Conservation (phyloP, 2,113 vertebrate species). For the Leiothrix lutea region DNA sequence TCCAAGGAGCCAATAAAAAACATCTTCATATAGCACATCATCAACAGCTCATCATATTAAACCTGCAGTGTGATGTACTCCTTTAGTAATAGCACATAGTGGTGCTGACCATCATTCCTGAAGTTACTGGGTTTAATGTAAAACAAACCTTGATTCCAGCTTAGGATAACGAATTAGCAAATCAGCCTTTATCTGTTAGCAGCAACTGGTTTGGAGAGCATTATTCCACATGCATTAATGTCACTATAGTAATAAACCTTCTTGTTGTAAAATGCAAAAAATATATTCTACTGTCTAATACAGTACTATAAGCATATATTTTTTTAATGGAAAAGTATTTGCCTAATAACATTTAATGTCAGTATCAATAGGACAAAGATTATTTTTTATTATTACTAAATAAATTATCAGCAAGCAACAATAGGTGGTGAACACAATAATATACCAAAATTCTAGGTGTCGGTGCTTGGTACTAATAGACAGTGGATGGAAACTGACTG, state of each 20-base stretch:
- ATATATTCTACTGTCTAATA: constrained; percentile 8
- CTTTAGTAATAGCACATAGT: background rate
- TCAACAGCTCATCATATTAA: background rate
- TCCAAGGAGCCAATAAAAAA: background rate
- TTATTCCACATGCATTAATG: background rate
- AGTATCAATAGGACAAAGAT: constrained; percentile 10
- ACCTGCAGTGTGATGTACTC: background rate
- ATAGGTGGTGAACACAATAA: background rate
- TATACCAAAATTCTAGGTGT: background rate
- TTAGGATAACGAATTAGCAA: constrained; percentile 4
- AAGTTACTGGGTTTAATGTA: constrained; percentile 2
- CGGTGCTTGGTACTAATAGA: background rate
- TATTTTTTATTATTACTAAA: background rate
- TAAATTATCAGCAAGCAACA: constrained; percentile 18
- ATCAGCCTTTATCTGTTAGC: constrained; percentile 35
- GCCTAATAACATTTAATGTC: background rate
- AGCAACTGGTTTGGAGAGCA: constrained; percentile 19
- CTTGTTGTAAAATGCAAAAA: constrained; percentile 41
- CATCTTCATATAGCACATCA: background rate
- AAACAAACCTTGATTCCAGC: background rate
- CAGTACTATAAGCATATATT: background rate
- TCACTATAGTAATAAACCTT: constrained; percentile 39
- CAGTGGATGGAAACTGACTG: background rate
- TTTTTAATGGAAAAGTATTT: constrained; percentile 23
- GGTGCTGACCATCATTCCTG: background rate